A percentile compares a stretch with the other conserved stretches of the same genome.
phyloP scores from a whole-genome alignment of 2,888 invertebrate species.

The Tachystola acroxantha region DNA sequence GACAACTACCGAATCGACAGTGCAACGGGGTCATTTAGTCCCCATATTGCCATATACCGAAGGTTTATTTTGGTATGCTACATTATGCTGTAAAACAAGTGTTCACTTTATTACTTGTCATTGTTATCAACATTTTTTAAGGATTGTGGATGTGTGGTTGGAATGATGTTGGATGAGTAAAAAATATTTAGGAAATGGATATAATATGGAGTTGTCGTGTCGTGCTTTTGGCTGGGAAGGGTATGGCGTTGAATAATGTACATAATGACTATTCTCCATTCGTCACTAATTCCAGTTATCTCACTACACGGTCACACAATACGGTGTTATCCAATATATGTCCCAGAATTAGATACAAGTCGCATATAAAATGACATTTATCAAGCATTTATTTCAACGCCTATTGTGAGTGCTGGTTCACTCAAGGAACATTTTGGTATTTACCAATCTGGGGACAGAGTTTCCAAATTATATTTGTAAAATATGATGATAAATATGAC shows the following conservation, averaged over 20 bases:
- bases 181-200: constrained; percentile 12
- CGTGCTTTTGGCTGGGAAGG: neutral
- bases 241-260: neutral
- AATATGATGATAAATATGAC: no score
- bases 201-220: neutral
- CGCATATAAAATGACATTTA: no score
- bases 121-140: constrained; percentile 35
- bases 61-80: constrained; percentile 72
- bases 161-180: constrained; percentile 13
- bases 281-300: no score
- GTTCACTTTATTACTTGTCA: constrained; percentile 70
- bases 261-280: no score
- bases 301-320: no score
- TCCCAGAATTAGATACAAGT: no score
- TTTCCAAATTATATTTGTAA: no score
- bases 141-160: constrained; percentile 16
- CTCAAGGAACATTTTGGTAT: no score
- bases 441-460: no score
- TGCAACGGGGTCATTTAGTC: constrained; percentile 58
- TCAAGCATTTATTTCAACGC: no score
- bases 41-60: constrained; percentile 72
- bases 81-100: constrained; percentile 73
- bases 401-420: no score
- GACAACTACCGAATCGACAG: constrained; percentile 71
- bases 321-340: no score